Percentiles rank a stretch among this genome's conserved stretches.
Evolutionary conservation across 2,888 invertebrate genomes (phyloP).

Genomic region (Torymus tubicola): DNA sequence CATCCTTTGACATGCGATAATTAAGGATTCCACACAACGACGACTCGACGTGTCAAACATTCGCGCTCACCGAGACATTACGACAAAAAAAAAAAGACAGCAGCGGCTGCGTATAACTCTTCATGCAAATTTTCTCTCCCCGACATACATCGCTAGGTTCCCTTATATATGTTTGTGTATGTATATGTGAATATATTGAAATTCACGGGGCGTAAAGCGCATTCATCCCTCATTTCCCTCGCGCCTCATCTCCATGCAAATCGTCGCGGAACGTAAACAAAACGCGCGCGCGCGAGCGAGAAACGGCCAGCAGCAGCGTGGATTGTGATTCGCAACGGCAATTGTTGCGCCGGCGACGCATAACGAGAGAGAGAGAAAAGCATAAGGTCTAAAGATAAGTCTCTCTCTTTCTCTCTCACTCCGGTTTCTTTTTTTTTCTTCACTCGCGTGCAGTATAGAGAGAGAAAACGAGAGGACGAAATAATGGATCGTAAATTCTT

Average conservation of each 20-base stretch:
- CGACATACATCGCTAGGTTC: not conserved
- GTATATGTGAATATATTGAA: constrained; percentile 17
- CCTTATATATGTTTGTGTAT: too few species aligned
- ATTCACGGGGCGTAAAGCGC: constrained; percentile 32
- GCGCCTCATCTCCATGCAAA: constrained; percentile 49
- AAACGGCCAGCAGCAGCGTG: constrained; percentile 40
- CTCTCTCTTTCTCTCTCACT: not conserved
- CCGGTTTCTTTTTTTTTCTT: not conserved
- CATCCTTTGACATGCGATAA: not conserved
- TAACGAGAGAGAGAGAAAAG: constrained; percentile 25
- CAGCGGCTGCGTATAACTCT: not conserved
- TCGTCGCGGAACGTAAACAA: constrained; percentile 46
- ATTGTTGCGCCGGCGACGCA: constrained; percentile 60
- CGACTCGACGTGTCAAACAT: not conserved
- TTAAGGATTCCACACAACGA: constrained; percentile 6
- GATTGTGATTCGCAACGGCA: constrained; percentile 52
- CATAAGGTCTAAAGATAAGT: not conserved
- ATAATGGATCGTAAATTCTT: constrained; percentile 52
- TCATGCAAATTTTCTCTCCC: constrained; percentile 18
- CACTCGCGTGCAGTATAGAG: not conserved
- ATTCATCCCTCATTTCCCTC: constrained; percentile 32
- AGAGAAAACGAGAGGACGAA: not conserved
- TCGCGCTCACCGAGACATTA: constrained; percentile 7
- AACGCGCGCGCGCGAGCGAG: not conserved
- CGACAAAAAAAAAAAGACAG: not conserved